Evolutionary conservation across 2,113 vertebrate genomes (phyloP).

Genomic region (Empidonax alnorum): DNA sequence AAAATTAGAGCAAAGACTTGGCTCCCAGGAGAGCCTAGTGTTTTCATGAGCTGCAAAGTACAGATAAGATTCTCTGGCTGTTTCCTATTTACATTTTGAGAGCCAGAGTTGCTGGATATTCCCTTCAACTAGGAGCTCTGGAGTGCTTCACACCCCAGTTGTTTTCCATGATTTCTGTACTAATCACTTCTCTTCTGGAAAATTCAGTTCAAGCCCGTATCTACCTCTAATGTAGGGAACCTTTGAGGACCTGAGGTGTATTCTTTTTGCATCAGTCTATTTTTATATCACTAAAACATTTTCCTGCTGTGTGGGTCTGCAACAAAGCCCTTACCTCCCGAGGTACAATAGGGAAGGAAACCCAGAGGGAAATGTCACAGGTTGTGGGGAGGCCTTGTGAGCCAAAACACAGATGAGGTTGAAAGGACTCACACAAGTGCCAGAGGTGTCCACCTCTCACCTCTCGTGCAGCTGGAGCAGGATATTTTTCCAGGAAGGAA

Average conservation of each 20-base stretch:
- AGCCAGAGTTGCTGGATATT: conserved; percentile 5
- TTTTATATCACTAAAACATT: not conserved
- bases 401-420: not conserved
- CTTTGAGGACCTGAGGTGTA: not conserved
- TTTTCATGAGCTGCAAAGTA: conserved; percentile 52
- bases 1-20: conserved; percentile 45
- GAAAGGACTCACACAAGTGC: not conserved
- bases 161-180: not conserved
- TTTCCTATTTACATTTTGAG: conserved; percentile 36
- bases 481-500: conserved; percentile 21
- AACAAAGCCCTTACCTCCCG: not conserved
- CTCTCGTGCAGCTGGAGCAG: not conserved
- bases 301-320: not conserved
- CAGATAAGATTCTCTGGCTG: conserved; percentile 42
- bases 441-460: not conserved
- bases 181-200: not conserved
- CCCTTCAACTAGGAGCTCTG: not conserved
- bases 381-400: not conserved
- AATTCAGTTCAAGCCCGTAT: not conserved
- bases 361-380: not conserved
- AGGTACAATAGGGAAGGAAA: not conserved
- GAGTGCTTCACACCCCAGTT: not conserved
- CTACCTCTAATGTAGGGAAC: not conserved
- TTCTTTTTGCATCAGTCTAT: not conserved
- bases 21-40: not conserved